Conservation (phyloP, 2,888 invertebrate species). For the Stomorhina lunata region DNA sequence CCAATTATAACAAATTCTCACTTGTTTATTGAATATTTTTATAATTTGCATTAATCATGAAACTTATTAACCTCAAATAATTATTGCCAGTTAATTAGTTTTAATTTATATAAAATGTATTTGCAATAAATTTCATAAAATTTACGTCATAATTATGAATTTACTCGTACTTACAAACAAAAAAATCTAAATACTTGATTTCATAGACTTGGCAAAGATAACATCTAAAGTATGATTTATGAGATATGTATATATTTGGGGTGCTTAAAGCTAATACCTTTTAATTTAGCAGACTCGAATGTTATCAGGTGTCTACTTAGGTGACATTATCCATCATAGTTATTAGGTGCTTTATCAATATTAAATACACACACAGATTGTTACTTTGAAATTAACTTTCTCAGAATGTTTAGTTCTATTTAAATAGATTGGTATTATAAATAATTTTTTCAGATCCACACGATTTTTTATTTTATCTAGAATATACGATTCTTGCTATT, state of each 20-base stretch:
- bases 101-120: background rate
- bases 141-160: background rate
- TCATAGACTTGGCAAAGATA: background rate
- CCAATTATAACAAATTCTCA: too few relatives aligned
- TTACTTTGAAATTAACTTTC: background rate
- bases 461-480: background rate
- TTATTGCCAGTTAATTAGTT: slow-evolving; percentile 7
- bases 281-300: background rate
- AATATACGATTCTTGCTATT: too few relatives aligned
- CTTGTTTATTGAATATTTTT: background rate
- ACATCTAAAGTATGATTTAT: background rate
- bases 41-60: background rate
- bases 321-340: slow-evolving; percentile 13
- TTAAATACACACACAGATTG: background rate
- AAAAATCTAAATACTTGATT: slow-evolving; percentile 11
- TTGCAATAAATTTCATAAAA: slow-evolving; percentile 13
- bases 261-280: background rate
- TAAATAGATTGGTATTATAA: background rate
- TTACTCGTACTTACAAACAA: too few relatives aligned
- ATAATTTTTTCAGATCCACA: background rate
- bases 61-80: background rate
- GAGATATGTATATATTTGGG: too few relatives aligned
- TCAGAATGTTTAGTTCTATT: background rate
- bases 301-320: slow-evolving; percentile 12
- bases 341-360: background rate